Evolutionary conservation across 2,113 vertebrate genomes (phyloP).

Genomic region (Oncorhynchus mykiss): DNA sequence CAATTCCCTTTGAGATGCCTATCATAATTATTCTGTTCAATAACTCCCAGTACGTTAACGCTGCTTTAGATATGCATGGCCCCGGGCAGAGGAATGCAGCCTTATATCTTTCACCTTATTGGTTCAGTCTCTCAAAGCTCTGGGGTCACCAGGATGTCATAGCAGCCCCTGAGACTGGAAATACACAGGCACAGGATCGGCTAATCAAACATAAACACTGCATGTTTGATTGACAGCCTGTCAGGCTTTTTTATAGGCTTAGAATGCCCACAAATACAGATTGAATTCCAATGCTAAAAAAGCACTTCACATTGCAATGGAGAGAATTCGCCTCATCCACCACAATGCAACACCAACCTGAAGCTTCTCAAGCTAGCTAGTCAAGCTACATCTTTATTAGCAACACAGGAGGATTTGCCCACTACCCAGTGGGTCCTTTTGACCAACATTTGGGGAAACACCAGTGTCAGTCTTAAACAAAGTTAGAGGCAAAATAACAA

Average conservation of each 20-base stretch:
- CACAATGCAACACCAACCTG: no score
- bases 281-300: no score
- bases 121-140: slow-evolving; percentile 15
- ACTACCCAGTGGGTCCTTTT: no score
- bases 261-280: no score
- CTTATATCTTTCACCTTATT: slow-evolving; percentile 25
- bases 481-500: no score
- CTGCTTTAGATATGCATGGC: slow-evolving; percentile 22
- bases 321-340: no score
- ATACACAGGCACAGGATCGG: not conserved
- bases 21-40: slow-evolving; percentile 47
- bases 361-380: no score
- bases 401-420: no score
- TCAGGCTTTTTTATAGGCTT: not conserved
- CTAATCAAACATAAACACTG: not conserved
- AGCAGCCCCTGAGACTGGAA: slow-evolving; percentile 10
- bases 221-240: not conserved
- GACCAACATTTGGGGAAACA: no score
- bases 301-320: no score
- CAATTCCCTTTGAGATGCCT: slow-evolving; percentile 33
- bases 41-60: slow-evolving; percentile 38
- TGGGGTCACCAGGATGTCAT: slow-evolving; percentile 35
- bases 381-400: no score
- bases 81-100: slow-evolving; percentile 1
- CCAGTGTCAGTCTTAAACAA: no score